These are phyloP conservation scores for Metacarcinus magister DNA, from an alignment of 2,888 invertebrate species.

Conservation along the genomic window DNA sequence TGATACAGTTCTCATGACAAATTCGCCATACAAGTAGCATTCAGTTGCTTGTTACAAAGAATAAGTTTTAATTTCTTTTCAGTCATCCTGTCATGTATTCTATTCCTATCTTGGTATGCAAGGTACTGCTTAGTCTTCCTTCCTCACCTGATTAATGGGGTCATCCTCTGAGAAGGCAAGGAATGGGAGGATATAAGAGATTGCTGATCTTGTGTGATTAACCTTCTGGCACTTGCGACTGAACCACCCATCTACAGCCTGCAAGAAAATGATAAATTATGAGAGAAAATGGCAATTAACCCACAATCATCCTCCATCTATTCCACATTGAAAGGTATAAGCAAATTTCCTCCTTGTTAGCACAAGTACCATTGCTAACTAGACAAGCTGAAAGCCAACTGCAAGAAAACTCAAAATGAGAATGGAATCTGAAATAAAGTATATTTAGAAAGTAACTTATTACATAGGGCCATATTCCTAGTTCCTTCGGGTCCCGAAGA, in stretches of 20 bases:
- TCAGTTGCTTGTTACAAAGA: not conserved
- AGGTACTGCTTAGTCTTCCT: not conserved
- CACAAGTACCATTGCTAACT: not conserved
- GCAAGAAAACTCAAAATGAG: not conserved
- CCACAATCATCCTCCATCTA: not conserved
- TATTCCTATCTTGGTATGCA: not conserved
- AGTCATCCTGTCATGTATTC: not conserved
- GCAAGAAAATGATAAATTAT: slow-evolving; percentile 85
- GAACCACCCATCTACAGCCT: slow-evolving; percentile 91
- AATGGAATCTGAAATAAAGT: not conserved
- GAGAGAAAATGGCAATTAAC: not conserved
- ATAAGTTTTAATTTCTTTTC: not conserved
- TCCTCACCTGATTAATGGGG: slow-evolving; percentile 87
- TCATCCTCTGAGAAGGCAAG: slow-evolving; percentile 93
- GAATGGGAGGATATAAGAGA: slow-evolving; percentile 95
- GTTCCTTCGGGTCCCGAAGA: no score
- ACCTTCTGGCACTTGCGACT: slow-evolving; percentile 97
- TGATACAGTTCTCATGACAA: not conserved
- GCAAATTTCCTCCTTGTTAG: not conserved
- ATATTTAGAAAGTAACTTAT: not conserved
- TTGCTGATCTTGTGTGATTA: slow-evolving; percentile 94
- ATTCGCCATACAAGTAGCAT: not conserved
- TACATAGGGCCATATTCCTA: no score
- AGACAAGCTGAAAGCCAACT: not conserved
- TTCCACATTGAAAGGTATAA: not conserved